Conservation (phyloP, 2,113 vertebrate genomes). For the Cyrtonyx montezumae region DNA sequence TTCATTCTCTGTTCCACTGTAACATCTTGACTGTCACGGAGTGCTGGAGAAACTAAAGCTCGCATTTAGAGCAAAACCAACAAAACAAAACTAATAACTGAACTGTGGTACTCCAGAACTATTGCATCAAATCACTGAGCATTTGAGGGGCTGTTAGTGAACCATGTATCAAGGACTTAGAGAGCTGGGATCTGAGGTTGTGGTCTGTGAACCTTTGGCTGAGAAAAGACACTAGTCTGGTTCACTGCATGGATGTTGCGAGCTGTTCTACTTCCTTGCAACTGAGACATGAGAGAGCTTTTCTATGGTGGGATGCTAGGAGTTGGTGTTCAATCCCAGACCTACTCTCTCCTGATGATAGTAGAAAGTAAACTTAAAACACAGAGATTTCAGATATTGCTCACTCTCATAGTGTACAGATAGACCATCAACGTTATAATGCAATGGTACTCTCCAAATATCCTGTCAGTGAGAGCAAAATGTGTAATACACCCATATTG, state of each 20-base stretch:
- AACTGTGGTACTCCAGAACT: neutral
- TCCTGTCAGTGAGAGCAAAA: neutral
- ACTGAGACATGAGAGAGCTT: neutral
- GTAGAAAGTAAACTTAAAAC: neutral
- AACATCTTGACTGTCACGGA: neutral
- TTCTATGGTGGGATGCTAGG: neutral
- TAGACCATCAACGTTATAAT: neutral
- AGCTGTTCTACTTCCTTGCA: neutral
- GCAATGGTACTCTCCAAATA: neutral
- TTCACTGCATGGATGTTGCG: neutral
- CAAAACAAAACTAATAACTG: neutral
- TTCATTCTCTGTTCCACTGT: neutral
- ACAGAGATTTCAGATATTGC: neutral
- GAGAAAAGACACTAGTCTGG: neutral
- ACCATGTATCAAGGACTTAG: neutral
- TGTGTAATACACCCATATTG: neutral
- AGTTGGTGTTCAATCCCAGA: neutral
- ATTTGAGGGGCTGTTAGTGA: neutral
- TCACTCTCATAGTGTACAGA: neutral
- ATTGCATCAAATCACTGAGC: neutral
- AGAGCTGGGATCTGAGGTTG: neutral
- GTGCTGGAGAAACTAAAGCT: neutral
- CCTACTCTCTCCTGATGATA: neutral
- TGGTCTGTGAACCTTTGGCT: neutral
- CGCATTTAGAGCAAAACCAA: neutral